Evolutionary conservation across 2,888 invertebrate species (phyloP).

Genomic region (Acrobasis consociella): DNA sequence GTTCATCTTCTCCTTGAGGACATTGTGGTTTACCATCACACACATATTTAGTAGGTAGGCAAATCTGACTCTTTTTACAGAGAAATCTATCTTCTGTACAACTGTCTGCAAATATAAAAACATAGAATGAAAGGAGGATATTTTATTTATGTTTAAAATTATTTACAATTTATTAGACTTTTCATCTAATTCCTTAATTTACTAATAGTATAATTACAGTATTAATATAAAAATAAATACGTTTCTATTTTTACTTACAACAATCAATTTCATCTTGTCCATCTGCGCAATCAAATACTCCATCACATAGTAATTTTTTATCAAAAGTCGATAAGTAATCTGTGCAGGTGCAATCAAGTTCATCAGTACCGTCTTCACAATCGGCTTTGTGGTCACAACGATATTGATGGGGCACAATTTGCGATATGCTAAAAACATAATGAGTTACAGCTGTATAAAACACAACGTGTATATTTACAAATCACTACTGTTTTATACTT

Average conservation of each 20-base stretch:
- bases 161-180: no score
- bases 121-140: no score
- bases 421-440: slow-evolving; percentile 80
- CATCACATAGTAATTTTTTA: slow-evolving; percentile 87
- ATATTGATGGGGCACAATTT: slow-evolving; percentile 82
- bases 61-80: slow-evolving; percentile 85
- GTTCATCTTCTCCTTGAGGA: slow-evolving; percentile 88
- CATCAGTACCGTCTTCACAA: slow-evolving; percentile 93
- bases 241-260: slow-evolving; percentile 71
- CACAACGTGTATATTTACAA: no score
- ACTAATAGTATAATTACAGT: no score
- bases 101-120: slow-evolving; percentile 66
- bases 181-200: no score
- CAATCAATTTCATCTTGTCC: slow-evolving; percentile 89
- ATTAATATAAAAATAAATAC: no score
- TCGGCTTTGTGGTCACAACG: slow-evolving; percentile 87
- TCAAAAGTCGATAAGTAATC: slow-evolving; percentile 83
- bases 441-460: slow-evolving; percentile 1
- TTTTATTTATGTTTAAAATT: no score
- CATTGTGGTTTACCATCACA: slow-evolving; percentile 88
- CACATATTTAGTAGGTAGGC: slow-evolving; percentile 82
- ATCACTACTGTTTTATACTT: no score
- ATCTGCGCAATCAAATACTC: slow-evolving; percentile 88
- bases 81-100: slow-evolving; percentile 84
- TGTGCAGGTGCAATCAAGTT: slow-evolving; percentile 87